Base-by-base conservation (phyloP, 2,113 vertebrate genomes). In the Platichthys stellatus region DNA sequence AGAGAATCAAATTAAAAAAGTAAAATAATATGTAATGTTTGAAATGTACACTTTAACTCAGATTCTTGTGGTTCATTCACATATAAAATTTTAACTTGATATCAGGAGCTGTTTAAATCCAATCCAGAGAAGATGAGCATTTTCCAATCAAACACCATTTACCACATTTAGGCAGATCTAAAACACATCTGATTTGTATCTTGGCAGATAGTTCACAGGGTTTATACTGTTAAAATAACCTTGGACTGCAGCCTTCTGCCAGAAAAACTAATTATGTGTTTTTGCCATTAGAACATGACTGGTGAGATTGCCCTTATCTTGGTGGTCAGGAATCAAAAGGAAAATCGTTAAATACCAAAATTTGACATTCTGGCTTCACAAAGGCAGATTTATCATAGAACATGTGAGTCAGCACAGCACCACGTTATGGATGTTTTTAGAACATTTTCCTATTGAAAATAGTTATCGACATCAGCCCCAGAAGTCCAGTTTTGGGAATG, bases 241-340 rank as follows among this genome's bases (percentile, higher is more conserved):
- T 60, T 54, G 69, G 59, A 74, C 38, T 57, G 51, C n/a, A 67
- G 23, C 26, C 45, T 69, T 69, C 57, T 74, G 68, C 57, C 43
- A 45, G 43, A 12, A 45, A 14, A 15, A 12, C 43, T 45, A 3
- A 45, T 45, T 68, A 81, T 61, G 60, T 43, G 24, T 28, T 71
- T 63, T 60, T 76, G 15, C 35, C 59, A 66, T 77, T 76, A 28
- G 14, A 72, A 74, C 56, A 71, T 62, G 5, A 63, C 28, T 76
- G 84, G 88, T 82, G 64, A 74, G 54, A 84, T 89, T 82, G 79
- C 18, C 21, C 2, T 43, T 53, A 72, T n/a, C 21, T 12, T 12
- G 23, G 11, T 80, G 75, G 72, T 82, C 72, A 73, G 69, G 45
- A 87, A 81, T 82, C 64, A 85, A 88, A 69, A 21, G 8, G 49